Evolutionary conservation across 2,888 invertebrate genomes (phyloP), one percentile per base, ranked within the genome.

Genomic region (Nephrotoma flavescens): DNA sequence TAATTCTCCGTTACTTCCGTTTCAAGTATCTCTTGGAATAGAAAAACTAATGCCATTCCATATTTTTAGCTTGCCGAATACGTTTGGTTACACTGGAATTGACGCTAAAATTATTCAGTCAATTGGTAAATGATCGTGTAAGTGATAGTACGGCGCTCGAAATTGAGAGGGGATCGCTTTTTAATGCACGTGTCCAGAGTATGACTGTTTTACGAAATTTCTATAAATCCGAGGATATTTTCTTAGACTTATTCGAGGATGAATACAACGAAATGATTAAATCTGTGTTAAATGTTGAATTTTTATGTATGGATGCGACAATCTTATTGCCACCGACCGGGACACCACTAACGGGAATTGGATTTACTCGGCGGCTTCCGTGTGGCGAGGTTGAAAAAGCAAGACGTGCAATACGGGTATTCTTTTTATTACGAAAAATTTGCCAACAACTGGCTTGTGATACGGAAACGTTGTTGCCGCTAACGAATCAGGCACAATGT

Each of bases 241-340:
- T 99, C 92, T 92, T 99, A 87, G 99, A 99, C 91, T 96, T 99
- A 95, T 99, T 99, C 91, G 99, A 99, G 92, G 98, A 99, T 91
- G 99, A 99, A 93, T 94, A 97, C 91, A 96, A 96, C 90, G 98
- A 98, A 92, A 96, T 99, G 94, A 95, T 95, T 89, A 97, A 96
- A 90, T 93, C 95, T 19, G 95, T 95, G 0, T 91, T 98, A 86
- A 97, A 97, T 91, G 97, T 99, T 0, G 98, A 99, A 91, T 97
- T 97, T 94, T 91, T 99, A 88, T 97, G 98, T 92, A 98, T 98
- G 97, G 99, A 99, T 91, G 97, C 98, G 86, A 97, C 97, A 87
- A 96, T 99, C 89, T 93, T 99, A 87, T 92, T 99, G 88, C 98
- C 99, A 0, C 99, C 99, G 0, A 98, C 98, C 0, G 96, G 97